phyloP scores from a whole-genome alignment of 2,888 invertebrate species.

The Bembecia ichneumoniformis region DNA sequence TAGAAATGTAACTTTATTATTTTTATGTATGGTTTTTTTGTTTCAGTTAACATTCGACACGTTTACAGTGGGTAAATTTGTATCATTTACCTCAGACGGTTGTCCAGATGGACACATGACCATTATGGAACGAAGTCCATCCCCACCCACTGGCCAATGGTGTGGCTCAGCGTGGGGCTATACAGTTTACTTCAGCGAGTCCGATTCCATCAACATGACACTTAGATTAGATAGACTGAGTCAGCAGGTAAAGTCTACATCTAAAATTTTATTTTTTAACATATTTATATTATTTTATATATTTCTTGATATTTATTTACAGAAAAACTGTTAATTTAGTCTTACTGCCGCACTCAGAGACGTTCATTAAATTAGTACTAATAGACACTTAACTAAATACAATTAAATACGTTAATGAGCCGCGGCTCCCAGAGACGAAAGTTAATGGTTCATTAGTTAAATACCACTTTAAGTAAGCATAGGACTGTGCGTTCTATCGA shows the following conservation, averaged over 20 bases:
- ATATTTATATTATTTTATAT: not conserved
- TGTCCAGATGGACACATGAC: constrained; percentile 88
- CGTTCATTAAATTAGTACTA: no score
- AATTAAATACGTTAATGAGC: no score
- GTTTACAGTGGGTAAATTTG: constrained; percentile 85
- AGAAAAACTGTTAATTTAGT: no score
- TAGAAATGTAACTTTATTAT: no score
- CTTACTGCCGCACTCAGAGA: no score
- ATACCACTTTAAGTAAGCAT: no score
- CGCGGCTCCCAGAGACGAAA: no score
- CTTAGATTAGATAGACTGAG: constrained; percentile 78
- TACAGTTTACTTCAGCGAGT: constrained; percentile 88
- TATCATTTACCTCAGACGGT: constrained; percentile 82
- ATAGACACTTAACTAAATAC: no score
- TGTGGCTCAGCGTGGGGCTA: constrained; percentile 89
- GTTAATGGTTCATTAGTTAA: no score
- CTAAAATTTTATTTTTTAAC: not conserved
- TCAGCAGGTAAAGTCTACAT: constrained; percentile 74
- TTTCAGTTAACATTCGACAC: constrained; percentile 87
- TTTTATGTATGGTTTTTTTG: constrained; percentile 13
- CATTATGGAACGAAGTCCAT: constrained; percentile 80
- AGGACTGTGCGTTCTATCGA: no score
- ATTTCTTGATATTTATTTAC: not conserved
- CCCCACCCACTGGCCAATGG: constrained; percentile 84
- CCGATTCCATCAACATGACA: constrained; percentile 83